Conservation (phyloP, 1,140 invertebrate species). For the Bradysia coprophila region DNA sequence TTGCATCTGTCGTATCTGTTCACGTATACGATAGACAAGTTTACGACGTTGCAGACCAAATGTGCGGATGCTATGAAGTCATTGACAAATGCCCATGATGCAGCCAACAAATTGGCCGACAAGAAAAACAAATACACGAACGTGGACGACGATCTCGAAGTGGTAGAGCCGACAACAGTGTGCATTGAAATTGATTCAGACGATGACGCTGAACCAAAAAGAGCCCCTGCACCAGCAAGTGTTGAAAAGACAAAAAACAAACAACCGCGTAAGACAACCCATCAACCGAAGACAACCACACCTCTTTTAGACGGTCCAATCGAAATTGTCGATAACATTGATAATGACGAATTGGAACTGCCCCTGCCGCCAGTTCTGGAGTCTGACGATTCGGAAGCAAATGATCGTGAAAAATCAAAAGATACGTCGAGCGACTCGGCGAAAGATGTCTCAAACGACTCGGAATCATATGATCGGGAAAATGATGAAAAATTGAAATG, state of each 20-base stretch:
- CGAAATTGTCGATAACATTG: not conserved
- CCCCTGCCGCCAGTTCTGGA: not conserved
- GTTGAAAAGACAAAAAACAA: not conserved
- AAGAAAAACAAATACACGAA: slow-evolving; percentile 23
- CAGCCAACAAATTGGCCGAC: slow-evolving; percentile 19
- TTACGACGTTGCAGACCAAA: slow-evolving; percentile 20
- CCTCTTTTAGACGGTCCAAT: not conserved
- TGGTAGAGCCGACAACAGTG: slow-evolving; percentile 21
- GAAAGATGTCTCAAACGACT: no score
- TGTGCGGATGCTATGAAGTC: slow-evolving; percentile 19
- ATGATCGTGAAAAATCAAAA: no score
- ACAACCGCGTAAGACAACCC: not conserved
- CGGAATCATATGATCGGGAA: no score
- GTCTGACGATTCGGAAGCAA: not conserved
- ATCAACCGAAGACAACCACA: not conserved
- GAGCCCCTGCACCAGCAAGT: not conserved
- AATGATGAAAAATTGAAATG: no score
- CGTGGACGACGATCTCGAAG: slow-evolving; percentile 22
- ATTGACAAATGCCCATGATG: slow-evolving; percentile 20
- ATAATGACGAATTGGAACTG: not conserved
- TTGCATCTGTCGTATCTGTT: slow-evolving; percentile 23
- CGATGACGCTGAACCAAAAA: slow-evolving; percentile 14
- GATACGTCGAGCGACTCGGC: no score
- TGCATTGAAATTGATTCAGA: slow-evolving; percentile 23
- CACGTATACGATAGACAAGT: slow-evolving; percentile 21